These are phyloP conservation scores for Chelmon rostratus DNA, from an alignment of 2,797 vertebrate genomes.

Conservation along the genomic window DNA sequence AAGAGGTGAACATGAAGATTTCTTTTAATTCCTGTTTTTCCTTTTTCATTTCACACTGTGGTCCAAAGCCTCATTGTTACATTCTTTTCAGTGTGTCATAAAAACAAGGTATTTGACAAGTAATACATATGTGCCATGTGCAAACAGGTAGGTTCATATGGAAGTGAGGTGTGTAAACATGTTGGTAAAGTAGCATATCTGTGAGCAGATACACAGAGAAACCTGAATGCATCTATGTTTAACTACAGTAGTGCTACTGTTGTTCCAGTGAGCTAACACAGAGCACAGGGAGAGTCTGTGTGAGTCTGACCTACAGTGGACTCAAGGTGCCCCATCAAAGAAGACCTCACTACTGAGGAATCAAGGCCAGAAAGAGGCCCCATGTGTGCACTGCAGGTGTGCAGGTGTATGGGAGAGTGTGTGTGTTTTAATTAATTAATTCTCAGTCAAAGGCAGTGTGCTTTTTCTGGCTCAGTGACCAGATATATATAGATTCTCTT, in stretches of 20 bases:
- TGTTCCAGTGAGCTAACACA: constrained; percentile 43
- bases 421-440: constrained; percentile 13
- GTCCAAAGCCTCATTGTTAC: constrained; percentile 5
- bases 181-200: neutral
- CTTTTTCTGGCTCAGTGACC: neutral
- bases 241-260: constrained; percentile 54
- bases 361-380: constrained; percentile 38
- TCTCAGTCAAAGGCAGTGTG: neutral
- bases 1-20: no score
- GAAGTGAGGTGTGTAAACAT: constrained; percentile 32
- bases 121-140: neutral
- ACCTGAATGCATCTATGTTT: constrained; percentile 31
- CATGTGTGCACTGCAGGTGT: constrained; percentile 41
- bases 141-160: constrained; percentile 22
- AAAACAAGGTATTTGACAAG: constrained; percentile 29
- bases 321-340: constrained; percentile 61
- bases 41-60: neutral
- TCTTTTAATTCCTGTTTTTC: no score
- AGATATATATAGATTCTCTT: neutral
- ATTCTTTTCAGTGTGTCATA: constrained; percentile 4
- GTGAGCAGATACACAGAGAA: constrained; percentile 1
- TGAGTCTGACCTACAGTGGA: constrained; percentile 44
- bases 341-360: constrained; percentile 42
- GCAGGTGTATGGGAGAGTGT: constrained; percentile 16
- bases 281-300: constrained; percentile 65